Evolutionary conservation across 2,888 invertebrate species (phyloP).

Genomic region (Tipula confusa): DNA sequence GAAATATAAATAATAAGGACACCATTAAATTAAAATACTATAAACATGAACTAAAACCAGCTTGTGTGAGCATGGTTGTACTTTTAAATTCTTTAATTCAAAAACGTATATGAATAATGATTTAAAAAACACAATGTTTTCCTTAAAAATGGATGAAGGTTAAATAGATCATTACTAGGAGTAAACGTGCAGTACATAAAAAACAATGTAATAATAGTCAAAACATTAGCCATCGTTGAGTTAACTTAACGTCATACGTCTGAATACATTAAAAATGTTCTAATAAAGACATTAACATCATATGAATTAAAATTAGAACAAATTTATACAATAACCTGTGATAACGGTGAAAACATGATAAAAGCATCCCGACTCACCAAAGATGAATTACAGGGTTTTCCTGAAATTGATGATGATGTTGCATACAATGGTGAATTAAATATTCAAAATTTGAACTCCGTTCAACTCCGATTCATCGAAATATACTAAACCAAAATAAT

Average conservation of each 20-base stretch:
- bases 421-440: background rate
- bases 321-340: background rate
- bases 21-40: background rate
- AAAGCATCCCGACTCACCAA: background rate
- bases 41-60: background rate
- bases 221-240: background rate
- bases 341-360: background rate
- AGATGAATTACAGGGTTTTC: background rate
- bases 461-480: background rate
- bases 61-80: background rate
- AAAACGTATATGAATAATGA: background rate
- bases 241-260: background rate
- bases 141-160: too few relatives aligned
- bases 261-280: background rate
- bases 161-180: background rate
- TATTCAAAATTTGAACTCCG: background rate
- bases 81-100: background rate
- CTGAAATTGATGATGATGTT: background rate
- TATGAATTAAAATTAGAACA: background rate
- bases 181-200: background rate
- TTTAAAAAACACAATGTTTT: background rate
- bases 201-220: background rate
- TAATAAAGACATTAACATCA: background rate
- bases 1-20: background rate
- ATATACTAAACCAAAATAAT: background rate